Evolutionary conservation across 2,797 vertebrate genomes (phyloP).

Genomic region (Luscinia megarhynchos): DNA sequence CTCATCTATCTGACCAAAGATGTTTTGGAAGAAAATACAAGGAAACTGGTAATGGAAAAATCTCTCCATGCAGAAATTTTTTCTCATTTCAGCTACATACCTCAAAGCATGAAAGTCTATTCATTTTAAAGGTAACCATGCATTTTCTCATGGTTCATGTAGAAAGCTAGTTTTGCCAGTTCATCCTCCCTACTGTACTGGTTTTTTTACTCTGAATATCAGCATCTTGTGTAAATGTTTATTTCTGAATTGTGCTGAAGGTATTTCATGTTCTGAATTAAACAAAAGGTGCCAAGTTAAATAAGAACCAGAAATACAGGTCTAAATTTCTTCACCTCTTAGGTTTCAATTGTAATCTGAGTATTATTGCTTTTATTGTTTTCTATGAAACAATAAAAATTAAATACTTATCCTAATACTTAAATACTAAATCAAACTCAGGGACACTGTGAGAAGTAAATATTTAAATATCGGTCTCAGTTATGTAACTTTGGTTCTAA

Average conservation of each 20-base stretch:
- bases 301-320: background rate
- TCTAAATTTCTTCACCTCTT: background rate
- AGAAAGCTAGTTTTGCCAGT: background rate
- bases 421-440: background rate
- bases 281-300: background rate
- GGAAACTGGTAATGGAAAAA: constrained; percentile 42
- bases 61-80: constrained; percentile 35
- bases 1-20: background rate
- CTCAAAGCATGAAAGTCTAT: constrained; percentile 19
- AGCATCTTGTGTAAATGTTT: background rate
- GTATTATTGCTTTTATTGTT: background rate
- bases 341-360: background rate
- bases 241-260: background rate
- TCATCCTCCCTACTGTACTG: background rate
- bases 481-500: background rate
- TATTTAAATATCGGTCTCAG: background rate
- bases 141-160: constrained; percentile 3
- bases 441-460: background rate
- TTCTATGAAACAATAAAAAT: background rate
- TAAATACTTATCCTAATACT: background rate
- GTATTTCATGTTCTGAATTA: background rate
- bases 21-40: constrained; percentile 11
- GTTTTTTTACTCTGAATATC: background rate
- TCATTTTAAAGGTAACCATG: constrained; percentile 21
- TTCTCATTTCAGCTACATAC: constrained; percentile 26